Evolutionary conservation across 2,888 invertebrate species (phyloP).

Genomic region (Margaritifera margaritifera): DNA sequence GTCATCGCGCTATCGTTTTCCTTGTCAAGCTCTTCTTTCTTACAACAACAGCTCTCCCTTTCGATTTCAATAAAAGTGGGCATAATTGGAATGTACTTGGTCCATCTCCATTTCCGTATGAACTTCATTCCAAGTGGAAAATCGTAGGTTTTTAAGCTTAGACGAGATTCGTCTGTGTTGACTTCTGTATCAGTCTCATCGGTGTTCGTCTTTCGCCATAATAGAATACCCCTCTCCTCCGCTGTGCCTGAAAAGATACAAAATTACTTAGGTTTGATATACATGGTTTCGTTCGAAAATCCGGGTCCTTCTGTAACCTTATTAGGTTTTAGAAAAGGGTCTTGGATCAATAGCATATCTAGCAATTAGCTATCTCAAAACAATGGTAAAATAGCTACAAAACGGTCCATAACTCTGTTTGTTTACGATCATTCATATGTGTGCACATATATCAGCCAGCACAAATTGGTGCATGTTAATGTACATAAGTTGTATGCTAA

Average conservation of each 20-base stretch:
- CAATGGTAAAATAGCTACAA: too few species aligned
- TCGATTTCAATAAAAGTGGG: constrained; percentile 36
- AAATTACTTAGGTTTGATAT: background rate
- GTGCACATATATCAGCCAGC: too few species aligned
- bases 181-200: constrained; percentile 14
- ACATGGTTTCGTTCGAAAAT: background rate
- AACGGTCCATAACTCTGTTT: too few species aligned
- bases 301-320: too few species aligned
- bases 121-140: constrained; percentile 34
- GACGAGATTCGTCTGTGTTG: constrained; percentile 13
- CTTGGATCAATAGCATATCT: too few species aligned
- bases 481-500: too few species aligned
- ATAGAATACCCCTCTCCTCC: constrained; percentile 35
- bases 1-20: too few species aligned
- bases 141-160: constrained; percentile 37
- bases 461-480: too few species aligned
- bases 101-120: constrained; percentile 23
- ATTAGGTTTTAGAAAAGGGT: too few species aligned
- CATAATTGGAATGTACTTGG: constrained; percentile 32
- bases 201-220: constrained; percentile 35
- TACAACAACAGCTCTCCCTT: constrained; percentile 6
- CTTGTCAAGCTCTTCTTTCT: background rate
- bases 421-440: too few species aligned
- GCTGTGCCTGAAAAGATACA: constrained; percentile 29
- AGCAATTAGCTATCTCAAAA: too few species aligned